Base-by-base conservation (phyloP, 2,113 vertebrate species). In the Xyliphius kryptos region DNA sequence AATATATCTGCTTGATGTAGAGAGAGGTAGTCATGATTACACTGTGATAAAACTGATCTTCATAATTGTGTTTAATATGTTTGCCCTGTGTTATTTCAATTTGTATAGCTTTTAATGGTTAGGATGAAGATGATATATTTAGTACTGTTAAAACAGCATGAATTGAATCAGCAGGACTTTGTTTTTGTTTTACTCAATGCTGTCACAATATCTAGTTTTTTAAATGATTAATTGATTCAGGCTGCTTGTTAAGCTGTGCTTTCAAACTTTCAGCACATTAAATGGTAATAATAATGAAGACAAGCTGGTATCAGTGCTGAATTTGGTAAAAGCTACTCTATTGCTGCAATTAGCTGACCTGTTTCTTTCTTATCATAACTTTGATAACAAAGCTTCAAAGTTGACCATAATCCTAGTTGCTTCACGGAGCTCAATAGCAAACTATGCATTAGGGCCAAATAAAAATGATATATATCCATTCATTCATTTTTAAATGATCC, bases 301-400 rank as follows among this genome's bases (percentile, higher is more conserved):
- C 26, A 32, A 32, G 17, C 22, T 3, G 9, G 36, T 41, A 50
- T 37, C 16, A 63, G 48, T 36, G 19, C 26, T 54, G 54, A 46
- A 50, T 22, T 44, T 62, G 44, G 51, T 63, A 52, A 43, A 53
- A 62, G 67, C 3, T 52, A 47, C 46, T 63, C 6, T 16, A 48
- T 37, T 20, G 63, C 48, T 41, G 21, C 15, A 32, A 54, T 67
- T 59, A 53, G 40, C 49, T 44, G 44, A 66, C 19, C 2, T 60
- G 55, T 38, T 64, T 43, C 51, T 51, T 3, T 51, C 62, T 68
- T 68, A 72, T 68, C 56, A 40, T 13, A n/a, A 22, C 8, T 47
- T 54, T 44, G 43, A 67, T 63, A 63, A 26, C 17, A 1, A 10
- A 22, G 22, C 43, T 22, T 59, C 16, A 46, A 46, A 59, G 56